Evolutionary conservation across 2,888 invertebrate genomes (phyloP), one percentile per base, ranked within the genome.

Genomic region (Trachelus iudaicus): DNA sequence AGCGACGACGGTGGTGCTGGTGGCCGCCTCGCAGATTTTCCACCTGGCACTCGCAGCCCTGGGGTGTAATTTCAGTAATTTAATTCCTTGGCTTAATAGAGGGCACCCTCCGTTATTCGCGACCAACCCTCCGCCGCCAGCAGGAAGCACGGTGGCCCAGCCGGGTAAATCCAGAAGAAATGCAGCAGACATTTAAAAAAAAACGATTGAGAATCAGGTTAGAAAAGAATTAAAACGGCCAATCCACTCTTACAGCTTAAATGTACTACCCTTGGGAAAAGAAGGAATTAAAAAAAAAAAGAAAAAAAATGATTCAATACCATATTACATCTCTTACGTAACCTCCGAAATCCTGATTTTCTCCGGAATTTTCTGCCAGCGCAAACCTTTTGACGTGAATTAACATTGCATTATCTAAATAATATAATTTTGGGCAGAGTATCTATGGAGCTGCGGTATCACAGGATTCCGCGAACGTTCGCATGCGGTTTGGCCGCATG

Each of bases 11-110:
- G 74, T 76, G 74, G 77, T 73, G 80, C 75, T 77, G 82, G 84
- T 78, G 76, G 83, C 82, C 82, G 83, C 79, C 83, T 83, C 81
- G 85, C 85, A 84, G 87, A 86, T 87, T 87, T 86, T 85, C 86
- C 81, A 85, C 85, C 85, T 82, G 82, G 82, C 81, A 83, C 83
- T 84, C 83, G 80, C 81, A 80, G 84, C 84, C 83, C 81, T 83
- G 76, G 85, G 87, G 81, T 85, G 82, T 86, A 87, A 88, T 87
- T 88, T 83, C 85, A 83, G 85, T 87, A 85, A 88, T 88, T 87
- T 86, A 86, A 88, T 88, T 86, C 84, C 77, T 80, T 75, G 76
- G 77, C 82, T 86, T 86, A 86, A 88, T 85, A 82, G 83, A 79
- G 79, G 81, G 77, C 56, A 75, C 77, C 77, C 79, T 71, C 56